Evolutionary conservation across 2,888 invertebrate genomes (phyloP), one percentile per base, ranked within the genome.

Genomic region (Cheilosia pagana): DNA sequence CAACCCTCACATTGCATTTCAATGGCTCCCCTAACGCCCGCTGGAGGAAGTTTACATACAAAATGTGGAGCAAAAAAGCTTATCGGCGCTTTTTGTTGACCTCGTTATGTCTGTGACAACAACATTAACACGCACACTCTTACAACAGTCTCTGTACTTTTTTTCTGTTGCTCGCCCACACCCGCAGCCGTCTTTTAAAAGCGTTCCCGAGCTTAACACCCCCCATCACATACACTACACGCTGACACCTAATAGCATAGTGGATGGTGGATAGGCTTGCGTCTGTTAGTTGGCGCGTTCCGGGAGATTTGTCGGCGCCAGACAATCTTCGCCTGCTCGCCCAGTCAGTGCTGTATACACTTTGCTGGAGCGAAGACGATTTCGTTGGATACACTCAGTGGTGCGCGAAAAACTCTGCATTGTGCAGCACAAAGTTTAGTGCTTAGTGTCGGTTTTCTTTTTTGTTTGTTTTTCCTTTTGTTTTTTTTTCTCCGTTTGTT

Each of bases 291-390:
- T 59, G 68, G 55, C 70, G 65, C 79, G 79, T 35, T 72, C 72
- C 68, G 62, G 74, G 65, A 75, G 59, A 79, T 55, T 74, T 14
- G 19, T 41, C 55, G 83, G 53, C 79, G 75, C 48, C 74, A 63
- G 57, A 75, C 71, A 79, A 75, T 63, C 65, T 63, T 75, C 41
- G 57, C 65, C 65, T 60, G 70, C 31, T 70, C 68, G 60, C 53
- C 75, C 55, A 79, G 75, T 67, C 65, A 85, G 83, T 85, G 59
- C 45, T 85, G 83, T 75, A 59, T 57, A 65, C 53, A 75, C 70
- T 60, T 71, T 72, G 70, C 59, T 75, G 25, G 10, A 7, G 79
- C 57, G 39, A 68, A 78, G 74, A 45, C 71, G 65, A 53, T 60
- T 31, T 16, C 35, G 39, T 53, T n/a, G n/a, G 28, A 16, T 41